A percentile compares a stretch with the other conserved stretches of the same genome.
phyloP scores from a whole-genome alignment of 1,140 invertebrate species.

The Conus betulinus region DNA sequence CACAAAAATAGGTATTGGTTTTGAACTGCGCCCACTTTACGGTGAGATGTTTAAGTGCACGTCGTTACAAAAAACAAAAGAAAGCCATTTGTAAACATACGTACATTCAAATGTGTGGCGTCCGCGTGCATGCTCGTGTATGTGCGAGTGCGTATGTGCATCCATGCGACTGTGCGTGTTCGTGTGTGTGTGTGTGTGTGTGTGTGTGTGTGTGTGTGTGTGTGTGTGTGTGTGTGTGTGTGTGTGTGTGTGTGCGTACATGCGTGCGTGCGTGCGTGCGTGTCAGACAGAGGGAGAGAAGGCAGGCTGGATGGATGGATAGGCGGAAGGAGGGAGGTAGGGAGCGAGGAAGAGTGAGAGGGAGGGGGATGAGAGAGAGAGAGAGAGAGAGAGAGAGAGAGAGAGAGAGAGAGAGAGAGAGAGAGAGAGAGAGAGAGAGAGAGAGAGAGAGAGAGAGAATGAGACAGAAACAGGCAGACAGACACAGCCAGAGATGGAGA shows the following conservation, averaged over 20 bases:
- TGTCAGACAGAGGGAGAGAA: too few species aligned
- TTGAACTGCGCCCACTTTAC: too few species aligned
- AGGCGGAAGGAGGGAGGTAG: not conserved
- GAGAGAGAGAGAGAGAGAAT: not conserved
- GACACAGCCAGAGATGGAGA: not conserved
- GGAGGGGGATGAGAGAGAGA: not conserved
- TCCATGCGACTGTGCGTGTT: not conserved
- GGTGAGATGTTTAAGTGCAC: too few species aligned
- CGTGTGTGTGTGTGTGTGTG: not conserved
- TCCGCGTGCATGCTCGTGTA: not conserved
- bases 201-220: not conserved
- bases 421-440: not conserved
- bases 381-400: not conserved
- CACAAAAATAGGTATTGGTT: too few species aligned
- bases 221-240: not conserved
- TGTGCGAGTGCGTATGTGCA: not conserved
- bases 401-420: not conserved
- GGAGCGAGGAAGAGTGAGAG: not conserved
- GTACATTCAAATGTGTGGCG: too few species aligned
- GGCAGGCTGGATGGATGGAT: too few species aligned
- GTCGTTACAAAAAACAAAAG: too few species aligned
- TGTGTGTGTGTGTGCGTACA: not conserved
- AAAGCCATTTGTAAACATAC: too few species aligned
- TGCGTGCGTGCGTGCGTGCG: not conserved
- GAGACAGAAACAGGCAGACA: not conserved